Evolutionary conservation across 2,113 vertebrate species (phyloP), one percentile per base, ranked within the genome.

Genomic region (Mesitornis unicolor): DNA sequence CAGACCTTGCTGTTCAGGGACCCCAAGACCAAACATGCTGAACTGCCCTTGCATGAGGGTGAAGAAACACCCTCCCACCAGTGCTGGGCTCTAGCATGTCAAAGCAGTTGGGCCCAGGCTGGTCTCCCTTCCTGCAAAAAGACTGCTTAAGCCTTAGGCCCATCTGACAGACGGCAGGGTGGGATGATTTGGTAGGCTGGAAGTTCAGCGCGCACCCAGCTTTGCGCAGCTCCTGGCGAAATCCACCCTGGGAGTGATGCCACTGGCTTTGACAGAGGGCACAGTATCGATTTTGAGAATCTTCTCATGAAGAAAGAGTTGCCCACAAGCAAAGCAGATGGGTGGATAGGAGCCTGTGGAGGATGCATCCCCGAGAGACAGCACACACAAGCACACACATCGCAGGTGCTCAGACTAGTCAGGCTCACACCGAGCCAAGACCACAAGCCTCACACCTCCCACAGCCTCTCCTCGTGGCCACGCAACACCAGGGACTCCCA

Each of bases 281-380:
- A 91, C 67, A 1, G 86, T 54, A 90, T 90, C 63, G 43, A 88
- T 42, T 4, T 47, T 17, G 90, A 87, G 65, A 60, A 96, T 90
- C 87, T 91, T 48, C 84, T 19, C 4, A 9, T 48, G 82, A 38
- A 25, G 91, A 77, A 91, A 89, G 93, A 83, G 95, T 65, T 54
- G 6, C 91, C 87, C 95, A 94, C 77, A 25, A 86, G 77, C 36
- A 25, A 4, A 33, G 83, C 38, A 26, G 68, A 18, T 71, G 93
- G 81, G 90, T 21, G 83, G 75, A 51, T 33, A 45, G 94, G 61
- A 93, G 91, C 84, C 89, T 84, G 92, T 36, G 16, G 95, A 76
- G 93, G 73, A 25, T n/a, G 20, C 24, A 13, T 73, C 95, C 93
- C 94, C 16, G 0, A 36, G 94, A 68, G 90, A 42, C 84, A 71